Percentiles rank a stretch among this genome's conserved stretches.
Evolutionary conservation across 2,888 invertebrate species (phyloP).

Genomic region (Dendrolimus houi): DNA sequence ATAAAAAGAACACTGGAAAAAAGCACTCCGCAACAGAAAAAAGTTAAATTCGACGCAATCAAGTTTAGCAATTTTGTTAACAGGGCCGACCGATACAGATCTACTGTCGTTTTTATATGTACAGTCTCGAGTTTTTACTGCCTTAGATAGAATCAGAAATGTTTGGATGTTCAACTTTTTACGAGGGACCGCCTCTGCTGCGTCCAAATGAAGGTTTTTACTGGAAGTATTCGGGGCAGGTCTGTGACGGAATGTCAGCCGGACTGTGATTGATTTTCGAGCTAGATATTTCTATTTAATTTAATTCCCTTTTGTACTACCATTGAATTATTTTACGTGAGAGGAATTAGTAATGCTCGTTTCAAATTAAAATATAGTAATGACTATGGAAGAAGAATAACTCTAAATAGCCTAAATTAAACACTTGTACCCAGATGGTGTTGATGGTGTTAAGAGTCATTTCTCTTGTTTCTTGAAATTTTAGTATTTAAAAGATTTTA

Average conservation of each 20-base stretch:
- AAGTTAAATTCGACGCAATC: constrained; percentile 22
- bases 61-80: constrained; percentile 23
- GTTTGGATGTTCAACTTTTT: constrained; percentile 8
- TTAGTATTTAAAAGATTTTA: too few species aligned
- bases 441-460: too few species aligned
- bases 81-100: constrained; percentile 26
- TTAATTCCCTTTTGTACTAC: background rate
- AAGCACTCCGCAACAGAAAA: constrained; percentile 5
- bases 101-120: constrained; percentile 22
- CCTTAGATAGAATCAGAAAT: constrained; percentile 28
- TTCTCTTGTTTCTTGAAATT: too few species aligned
- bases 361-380: too few species aligned
- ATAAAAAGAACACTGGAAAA: constrained; percentile 5
- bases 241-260: constrained; percentile 1
- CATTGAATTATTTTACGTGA: too few species aligned
- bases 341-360: too few species aligned
- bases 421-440: too few species aligned
- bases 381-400: too few species aligned
- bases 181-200: background rate
- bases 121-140: constrained; percentile 25
- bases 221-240: background rate
- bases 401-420: too few species aligned
- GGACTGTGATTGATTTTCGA: constrained; percentile 11
- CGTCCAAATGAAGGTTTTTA: background rate
- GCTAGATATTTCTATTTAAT: background rate